Conservation (phyloP, 2,888 invertebrate species). For the Drepanosiphum platanoidis region DNA sequence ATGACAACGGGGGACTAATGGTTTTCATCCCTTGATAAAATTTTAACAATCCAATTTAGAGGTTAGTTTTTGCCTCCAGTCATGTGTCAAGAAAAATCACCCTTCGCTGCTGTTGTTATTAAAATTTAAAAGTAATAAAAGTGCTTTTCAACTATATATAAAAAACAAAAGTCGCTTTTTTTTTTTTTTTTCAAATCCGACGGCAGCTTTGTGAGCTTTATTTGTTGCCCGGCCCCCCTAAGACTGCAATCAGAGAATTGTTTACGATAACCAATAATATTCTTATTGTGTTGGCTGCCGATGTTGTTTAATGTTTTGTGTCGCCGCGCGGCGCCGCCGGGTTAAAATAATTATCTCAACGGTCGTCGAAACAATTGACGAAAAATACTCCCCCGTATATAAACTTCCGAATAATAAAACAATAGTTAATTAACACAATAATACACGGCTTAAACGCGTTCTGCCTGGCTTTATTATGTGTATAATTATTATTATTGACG, state of each 20-base stretch:
- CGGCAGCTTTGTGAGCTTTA: background rate
- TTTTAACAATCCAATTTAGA: conserved; percentile 19
- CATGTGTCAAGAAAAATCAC: conserved; percentile 4
- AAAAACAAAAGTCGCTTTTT: background rate
- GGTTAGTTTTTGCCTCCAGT: background rate
- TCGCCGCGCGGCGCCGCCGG: background rate
- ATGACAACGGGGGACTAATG: conserved; percentile 1
- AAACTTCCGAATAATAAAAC: background rate
- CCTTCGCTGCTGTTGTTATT: background rate
- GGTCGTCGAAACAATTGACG: background rate
- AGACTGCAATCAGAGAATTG: no score
- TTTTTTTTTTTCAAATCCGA: background rate
- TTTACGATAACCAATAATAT: background rate
- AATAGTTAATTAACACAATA: background rate
- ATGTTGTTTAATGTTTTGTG: no score
- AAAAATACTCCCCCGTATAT: background rate
- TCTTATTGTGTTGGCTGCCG: background rate
- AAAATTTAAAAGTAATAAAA: no score
- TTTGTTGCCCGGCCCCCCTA: background rate
- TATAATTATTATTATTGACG: no score
- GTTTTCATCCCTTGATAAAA: background rate
- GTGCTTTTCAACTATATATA: background rate
- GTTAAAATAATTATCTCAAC: background rate
- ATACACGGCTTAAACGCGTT: background rate
- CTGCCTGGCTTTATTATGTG: background rate